These are phyloP conservation scores for Phaonia tiefii DNA, from an alignment of 2,888 invertebrate genomes.

Conservation along the genomic window DNA sequence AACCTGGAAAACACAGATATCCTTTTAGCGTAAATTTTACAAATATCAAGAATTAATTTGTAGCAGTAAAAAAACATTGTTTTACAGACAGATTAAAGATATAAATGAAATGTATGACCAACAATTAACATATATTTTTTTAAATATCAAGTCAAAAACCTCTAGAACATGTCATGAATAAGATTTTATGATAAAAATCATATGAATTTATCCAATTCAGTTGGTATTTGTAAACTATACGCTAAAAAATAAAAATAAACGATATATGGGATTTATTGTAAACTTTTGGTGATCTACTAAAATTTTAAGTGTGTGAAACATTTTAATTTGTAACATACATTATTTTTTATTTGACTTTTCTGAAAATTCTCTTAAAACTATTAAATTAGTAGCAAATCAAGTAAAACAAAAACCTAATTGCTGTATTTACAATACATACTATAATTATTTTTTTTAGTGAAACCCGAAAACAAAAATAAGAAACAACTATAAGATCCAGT, in stretches of 20 bases:
- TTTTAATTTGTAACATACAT: constrained; percentile 19
- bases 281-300: constrained; percentile 69
- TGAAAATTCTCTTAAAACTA: constrained; percentile 11
- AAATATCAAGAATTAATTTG: constrained; percentile 5
- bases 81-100: constrained; percentile 1
- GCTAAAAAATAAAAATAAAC: constrained; percentile 52
- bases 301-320: constrained; percentile 46
- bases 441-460: constrained; percentile 51
- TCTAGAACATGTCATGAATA: neutral
- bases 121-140: constrained; percentile 16
- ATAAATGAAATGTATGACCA: too few relatives aligned
- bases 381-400: constrained; percentile 26
- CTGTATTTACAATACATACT: constrained; percentile 20
- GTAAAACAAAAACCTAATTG: constrained; percentile 23
- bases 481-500: neutral
- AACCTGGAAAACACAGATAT: constrained; percentile 24
- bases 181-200: too few relatives aligned
- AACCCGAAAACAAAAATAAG: constrained; percentile 15
- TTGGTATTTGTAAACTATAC: neutral
- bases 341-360: constrained; percentile 15
- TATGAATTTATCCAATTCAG: too few relatives aligned
- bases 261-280: constrained; percentile 70
- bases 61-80: too few relatives aligned
- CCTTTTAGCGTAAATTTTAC: constrained; percentile 27
- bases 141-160: constrained; percentile 9